phyloP scores from a whole-genome alignment of 2,113 vertebrate species.

The Pachycephala philippinensis region DNA sequence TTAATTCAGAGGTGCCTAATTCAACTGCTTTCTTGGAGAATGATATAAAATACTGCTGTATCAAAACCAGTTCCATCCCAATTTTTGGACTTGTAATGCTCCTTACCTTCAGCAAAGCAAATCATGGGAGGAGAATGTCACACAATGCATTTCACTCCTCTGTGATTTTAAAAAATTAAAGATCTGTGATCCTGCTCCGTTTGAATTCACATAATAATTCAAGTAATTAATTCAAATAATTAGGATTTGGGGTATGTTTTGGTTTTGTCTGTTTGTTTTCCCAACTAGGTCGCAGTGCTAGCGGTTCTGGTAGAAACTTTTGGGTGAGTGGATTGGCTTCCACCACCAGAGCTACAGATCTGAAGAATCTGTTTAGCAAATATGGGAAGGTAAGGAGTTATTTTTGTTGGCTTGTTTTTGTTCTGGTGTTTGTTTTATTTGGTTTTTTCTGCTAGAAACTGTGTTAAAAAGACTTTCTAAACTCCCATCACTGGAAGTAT shows the following conservation, averaged over 20 bases:
- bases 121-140: background rate
- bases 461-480: background rate
- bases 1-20: background rate
- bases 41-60: background rate
- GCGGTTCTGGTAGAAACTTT: constrained; percentile 85
- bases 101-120: background rate
- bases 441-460: background rate
- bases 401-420: background rate
- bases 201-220: background rate
- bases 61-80: background rate
- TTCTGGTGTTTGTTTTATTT: background rate
- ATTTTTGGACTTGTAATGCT: background rate
- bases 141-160: background rate
- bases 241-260: background rate
- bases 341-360: constrained; percentile 94
- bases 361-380: constrained; percentile 96
- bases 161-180: background rate
- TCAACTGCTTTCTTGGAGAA: background rate
- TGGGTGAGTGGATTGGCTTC: constrained; percentile 98
- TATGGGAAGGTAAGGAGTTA: constrained; percentile 85
- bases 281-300: constrained; percentile 65
- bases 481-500: background rate
- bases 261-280: background rate
- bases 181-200: background rate
- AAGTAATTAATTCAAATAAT: background rate